Evolutionary conservation across 2,113 vertebrate genomes (phyloP).

Genomic region (Hymenochirus boettgeri): DNA sequence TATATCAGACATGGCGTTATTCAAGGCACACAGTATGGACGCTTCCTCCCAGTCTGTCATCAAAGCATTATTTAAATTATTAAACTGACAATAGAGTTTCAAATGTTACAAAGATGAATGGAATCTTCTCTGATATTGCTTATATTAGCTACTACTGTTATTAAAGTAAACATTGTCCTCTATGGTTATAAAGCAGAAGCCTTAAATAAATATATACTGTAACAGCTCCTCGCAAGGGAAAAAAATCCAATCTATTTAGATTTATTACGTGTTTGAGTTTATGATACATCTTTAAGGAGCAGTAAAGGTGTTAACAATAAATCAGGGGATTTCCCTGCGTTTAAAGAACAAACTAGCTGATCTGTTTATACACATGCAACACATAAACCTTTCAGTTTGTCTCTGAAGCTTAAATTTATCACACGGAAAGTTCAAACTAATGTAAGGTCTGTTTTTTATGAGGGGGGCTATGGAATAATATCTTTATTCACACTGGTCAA

Average conservation of each 20-base stretch:
- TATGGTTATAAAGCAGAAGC: neutral
- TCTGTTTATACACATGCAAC: conserved; percentile 38
- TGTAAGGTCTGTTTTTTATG: too few relatives aligned
- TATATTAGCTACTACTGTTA: neutral
- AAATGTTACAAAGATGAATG: neutral
- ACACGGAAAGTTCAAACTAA: conserved; percentile 37
- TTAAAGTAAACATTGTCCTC: neutral
- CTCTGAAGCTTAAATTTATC: conserved; percentile 37
- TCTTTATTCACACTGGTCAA: too few relatives aligned
- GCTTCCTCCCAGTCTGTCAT: too few relatives aligned
- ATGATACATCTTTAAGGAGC: neutral
- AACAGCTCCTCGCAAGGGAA: neutral
- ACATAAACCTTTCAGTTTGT: conserved; percentile 40
- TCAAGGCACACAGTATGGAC: too few relatives aligned
- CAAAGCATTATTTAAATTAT: too few relatives aligned
- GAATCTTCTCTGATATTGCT: neutral
- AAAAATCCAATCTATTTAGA: neutral
- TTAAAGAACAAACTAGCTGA: conserved; percentile 30
- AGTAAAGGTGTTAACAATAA: conserved; percentile 26
- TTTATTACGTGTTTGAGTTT: neutral
- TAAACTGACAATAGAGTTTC: neutral
- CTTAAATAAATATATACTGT: neutral
- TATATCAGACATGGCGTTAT: too few relatives aligned
- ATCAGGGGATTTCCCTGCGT: conserved; percentile 33
- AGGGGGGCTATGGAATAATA: too few relatives aligned